Evolutionary conservation across 2,113 vertebrate genomes (phyloP), one percentile per base, ranked within the genome.

Genomic region (Canis aureus): DNA sequence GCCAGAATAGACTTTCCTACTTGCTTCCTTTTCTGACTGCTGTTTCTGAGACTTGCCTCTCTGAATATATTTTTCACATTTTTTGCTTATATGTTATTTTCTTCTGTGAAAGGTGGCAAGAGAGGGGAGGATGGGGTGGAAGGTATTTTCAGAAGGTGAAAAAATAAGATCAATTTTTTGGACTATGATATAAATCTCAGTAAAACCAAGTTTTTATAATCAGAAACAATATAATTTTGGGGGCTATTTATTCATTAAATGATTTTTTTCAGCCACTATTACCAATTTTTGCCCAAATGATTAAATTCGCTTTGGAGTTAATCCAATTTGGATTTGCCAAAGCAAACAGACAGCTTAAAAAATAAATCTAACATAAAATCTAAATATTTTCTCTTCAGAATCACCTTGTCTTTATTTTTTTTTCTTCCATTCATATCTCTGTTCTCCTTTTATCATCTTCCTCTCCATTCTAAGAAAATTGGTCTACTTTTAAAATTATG

Each of bases 291-390:
- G 22, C 25, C 16, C 32, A 76, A 71, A 55, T 66, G 38, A 59
- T 90, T 96, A 69, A 15, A 62, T 96, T 95, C 92, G 5, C 17
- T 83, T 53, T 95, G 23, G 2, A 59, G 16, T 86, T 92, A 57
- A 87, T 71, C 5, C 11, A 94, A 69, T 71, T 93, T 89, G 55
- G 23, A 93, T 84, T 95, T 74, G 27, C 53, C 64, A 91, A 79
- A 91, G 23, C 57, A 94, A 94, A 3, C 7, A 81, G 27, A 90
- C 0, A 27, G 22, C 29, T 92, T 59, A 4, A 66, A 59, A 95
- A 66, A 67, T 49, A 55, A 79, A 53, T 32, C 49, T 25, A 66
- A 53, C 60, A 73, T 15, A 53, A 60, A 92, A 25, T 74, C 22
- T 51, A 73, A 69, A 49, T 57, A 71, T 93, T 51, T 29, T 55